These are phyloP conservation scores for Himalopsyche phryganea DNA, from an alignment of 1,140 invertebrate species.

Conservation along the genomic window DNA sequence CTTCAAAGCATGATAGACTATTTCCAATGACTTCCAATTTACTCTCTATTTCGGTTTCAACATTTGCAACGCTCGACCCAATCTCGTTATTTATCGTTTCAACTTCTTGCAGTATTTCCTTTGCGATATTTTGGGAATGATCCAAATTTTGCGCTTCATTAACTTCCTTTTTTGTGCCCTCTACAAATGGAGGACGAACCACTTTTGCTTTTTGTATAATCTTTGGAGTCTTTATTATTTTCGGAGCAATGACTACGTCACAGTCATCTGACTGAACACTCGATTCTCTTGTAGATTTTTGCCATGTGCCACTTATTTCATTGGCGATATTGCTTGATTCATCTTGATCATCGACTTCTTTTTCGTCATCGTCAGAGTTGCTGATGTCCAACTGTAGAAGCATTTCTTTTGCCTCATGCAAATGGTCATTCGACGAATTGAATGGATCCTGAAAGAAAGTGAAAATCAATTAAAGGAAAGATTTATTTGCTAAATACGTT, in stretches of 20 bases:
- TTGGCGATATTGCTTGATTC: neutral
- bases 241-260: constrained; percentile 18
- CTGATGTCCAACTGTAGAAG: neutral
- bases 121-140: neutral
- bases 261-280: constrained; percentile 22
- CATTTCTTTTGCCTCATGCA: neutral
- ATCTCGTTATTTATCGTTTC: neutral
- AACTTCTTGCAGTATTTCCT: neutral
- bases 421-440: too few species aligned
- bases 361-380: neutral
- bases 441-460: too few species aligned
- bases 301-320: neutral
- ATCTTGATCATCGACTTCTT: neutral
- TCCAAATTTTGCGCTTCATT: constrained; percentile 1
- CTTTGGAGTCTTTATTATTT: too few species aligned
- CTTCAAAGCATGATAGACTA: too few species aligned
- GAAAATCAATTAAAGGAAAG: too few species aligned
- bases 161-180: neutral
- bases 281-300: constrained; percentile 3
- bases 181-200: neutral
- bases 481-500: too few species aligned
- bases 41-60: neutral
- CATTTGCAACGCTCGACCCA: too few species aligned
- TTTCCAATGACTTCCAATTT: neutral
- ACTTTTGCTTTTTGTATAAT: too few species aligned